phyloP scores from a whole-genome alignment of 2,113 vertebrate genomes.

The Geothlypis trichas region DNA sequence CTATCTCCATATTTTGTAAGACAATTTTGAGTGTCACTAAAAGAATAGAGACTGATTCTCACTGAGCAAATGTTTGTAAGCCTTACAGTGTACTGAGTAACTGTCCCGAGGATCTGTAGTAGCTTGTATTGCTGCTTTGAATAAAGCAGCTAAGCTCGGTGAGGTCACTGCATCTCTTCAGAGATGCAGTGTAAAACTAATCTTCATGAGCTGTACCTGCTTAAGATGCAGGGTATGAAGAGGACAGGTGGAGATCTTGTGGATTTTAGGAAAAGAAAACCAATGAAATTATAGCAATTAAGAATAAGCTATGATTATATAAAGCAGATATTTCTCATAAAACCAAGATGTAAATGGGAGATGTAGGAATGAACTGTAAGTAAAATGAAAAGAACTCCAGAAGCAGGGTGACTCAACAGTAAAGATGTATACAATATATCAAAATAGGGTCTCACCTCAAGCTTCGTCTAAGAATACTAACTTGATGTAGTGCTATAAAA shows the following conservation, averaged over 20 bases:
- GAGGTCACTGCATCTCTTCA: neutral
- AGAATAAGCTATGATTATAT: neutral
- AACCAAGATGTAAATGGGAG: neutral
- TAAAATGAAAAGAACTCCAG: neutral
- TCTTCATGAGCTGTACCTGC: neutral
- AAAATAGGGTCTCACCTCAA: neutral
- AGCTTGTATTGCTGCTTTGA: neutral
- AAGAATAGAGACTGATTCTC: neutral
- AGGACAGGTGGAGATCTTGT: neutral
- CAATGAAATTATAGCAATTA: neutral
- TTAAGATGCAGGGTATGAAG: neutral
- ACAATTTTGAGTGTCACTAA: neutral
- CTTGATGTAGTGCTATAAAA: conserved; percentile 28
- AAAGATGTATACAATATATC: neutral
- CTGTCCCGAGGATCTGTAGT: neutral
- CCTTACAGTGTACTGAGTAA: neutral
- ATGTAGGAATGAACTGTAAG: neutral
- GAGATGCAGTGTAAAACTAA: neutral
- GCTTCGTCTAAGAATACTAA: neutral
- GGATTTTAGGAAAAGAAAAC: neutral
- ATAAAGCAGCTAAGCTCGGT: neutral
- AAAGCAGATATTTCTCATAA: neutral
- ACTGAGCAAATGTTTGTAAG: neutral
- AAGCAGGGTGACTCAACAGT: neutral
- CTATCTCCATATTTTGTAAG: neutral